phyloP scores from a whole-genome alignment of 1,140 invertebrate species.

The Harlomillsia oculata region DNA sequence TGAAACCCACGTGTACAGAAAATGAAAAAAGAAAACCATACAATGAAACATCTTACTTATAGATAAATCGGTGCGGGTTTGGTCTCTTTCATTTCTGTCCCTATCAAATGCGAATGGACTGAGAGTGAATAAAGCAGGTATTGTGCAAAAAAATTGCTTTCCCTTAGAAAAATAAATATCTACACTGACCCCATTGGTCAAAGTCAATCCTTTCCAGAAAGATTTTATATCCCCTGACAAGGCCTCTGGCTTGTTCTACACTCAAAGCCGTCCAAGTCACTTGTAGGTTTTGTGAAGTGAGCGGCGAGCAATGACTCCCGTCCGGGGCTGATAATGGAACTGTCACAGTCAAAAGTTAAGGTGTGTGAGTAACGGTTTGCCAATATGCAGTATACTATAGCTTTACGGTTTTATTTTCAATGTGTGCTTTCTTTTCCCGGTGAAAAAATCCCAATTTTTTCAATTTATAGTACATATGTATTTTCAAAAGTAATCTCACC shows the following conservation, averaged over 20 bases:
- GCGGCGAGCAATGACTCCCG: slow-evolving; percentile 14
- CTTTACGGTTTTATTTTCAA: no score
- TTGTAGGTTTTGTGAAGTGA: slow-evolving; percentile 29
- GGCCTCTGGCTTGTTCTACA: slow-evolving; percentile 21
- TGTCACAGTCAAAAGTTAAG: slow-evolving; percentile 1
- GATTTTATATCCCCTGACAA: slow-evolving; percentile 33
- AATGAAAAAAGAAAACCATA: background rate
- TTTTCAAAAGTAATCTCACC: slow-evolving; percentile 46
- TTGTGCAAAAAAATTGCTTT: background rate
- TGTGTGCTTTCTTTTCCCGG: no score
- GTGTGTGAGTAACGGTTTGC: background rate
- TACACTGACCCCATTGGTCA: slow-evolving; percentile 16
- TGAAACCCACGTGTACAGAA: background rate
- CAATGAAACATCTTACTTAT: background rate
- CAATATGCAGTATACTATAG: no score
- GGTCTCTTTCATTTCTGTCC: background rate
- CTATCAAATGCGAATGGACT: background rate
- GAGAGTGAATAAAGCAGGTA: slow-evolving; percentile 1
- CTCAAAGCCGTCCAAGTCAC: slow-evolving; percentile 25
- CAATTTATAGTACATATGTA: no score
- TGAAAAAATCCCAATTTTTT: no score
- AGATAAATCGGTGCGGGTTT: background rate
- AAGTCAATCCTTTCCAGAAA: slow-evolving; percentile 20
- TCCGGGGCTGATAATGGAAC: slow-evolving; percentile 17
- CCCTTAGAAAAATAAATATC: background rate